Conservation (phyloP, 2,888 invertebrate genomes). For the Ormyrus rosae region DNA sequence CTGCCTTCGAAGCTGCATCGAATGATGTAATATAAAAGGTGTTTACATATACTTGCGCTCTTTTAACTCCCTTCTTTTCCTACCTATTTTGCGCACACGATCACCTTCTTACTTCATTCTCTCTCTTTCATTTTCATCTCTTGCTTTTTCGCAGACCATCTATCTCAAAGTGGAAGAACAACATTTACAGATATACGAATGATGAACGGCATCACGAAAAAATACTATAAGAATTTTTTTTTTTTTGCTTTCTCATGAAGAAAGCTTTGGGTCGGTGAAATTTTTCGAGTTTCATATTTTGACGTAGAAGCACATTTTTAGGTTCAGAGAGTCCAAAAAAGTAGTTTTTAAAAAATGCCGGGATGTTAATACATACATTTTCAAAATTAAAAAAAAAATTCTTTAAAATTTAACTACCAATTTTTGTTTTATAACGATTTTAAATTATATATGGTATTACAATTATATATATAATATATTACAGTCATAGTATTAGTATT, state of each 20-base stretch:
- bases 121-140: slow-evolving; percentile 9
- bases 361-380: too few relatives aligned
- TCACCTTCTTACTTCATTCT: background rate
- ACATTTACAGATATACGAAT: slow-evolving; percentile 20
- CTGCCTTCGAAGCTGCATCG: slow-evolving; percentile 24
- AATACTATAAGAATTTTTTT: slow-evolving; percentile 1
- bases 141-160: slow-evolving; percentile 1
- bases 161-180: slow-evolving; percentile 26
- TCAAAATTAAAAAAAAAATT: too few relatives aligned
- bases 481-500: too few relatives aligned
- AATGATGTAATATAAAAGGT: slow-evolving; percentile 54
- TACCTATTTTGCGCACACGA: background rate
- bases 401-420: too few relatives aligned
- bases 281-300: too few relatives aligned
- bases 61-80: slow-evolving; percentile 10
- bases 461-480: too few relatives aligned
- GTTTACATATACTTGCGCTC: slow-evolving; percentile 54
- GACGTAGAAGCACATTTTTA: too few relatives aligned
- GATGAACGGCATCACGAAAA: slow-evolving; percentile 24
- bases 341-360: too few relatives aligned
- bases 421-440: too few relatives aligned
- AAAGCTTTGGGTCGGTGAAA: too few relatives aligned
- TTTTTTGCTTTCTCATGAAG: background rate
- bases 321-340: too few relatives aligned
- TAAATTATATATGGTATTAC: too few relatives aligned